Evolutionary conservation across 2,797 vertebrate genomes (phyloP), one percentile per base, ranked within the genome.

Genomic region (Varecia variegata): DNA sequence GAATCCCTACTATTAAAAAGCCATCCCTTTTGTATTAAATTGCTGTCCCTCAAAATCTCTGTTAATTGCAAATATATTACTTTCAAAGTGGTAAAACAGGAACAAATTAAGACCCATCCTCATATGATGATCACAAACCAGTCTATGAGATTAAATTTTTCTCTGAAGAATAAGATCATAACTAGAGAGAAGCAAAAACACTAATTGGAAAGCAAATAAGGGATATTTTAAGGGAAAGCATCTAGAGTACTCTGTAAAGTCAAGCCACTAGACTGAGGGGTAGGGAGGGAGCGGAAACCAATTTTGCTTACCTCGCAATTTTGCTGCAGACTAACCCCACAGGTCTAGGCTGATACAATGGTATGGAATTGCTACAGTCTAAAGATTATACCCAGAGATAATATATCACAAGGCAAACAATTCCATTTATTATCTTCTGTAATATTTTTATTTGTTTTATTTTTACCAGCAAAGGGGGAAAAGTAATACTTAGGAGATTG

Each of bases 1-100:
- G 40, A 96, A 67, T 71, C 21, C 18, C 9, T 67, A 23, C 67
- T 91, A 92, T 91, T 91, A 80, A 87, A 95, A 95, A 96, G 52
- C 17, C 27, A 70, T 40, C n/a, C 4, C 35, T 73, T 93, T 73
- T 93, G 12, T 67, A 73, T 60, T 91, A 86, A 74, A 9, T 47
- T 71, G 4, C 45, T 86, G 10, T 40, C 32, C 71, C 62, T 96
- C 47, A 96, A 83, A 94, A 80, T 88, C 38, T 85, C 52, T 90
- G 35, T 74, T 93, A 67, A 93, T 80, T 58, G 23, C 32, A 96
- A 96, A 83, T 65, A 50, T 62, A 79, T 82, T 82, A 58, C 47
- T 83, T 86, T 5, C 1, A 85, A 92, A 56, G 58, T 45, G 18
- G 27, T 65, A 83, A 94, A 94, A 90, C 14, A 54, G 79, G 50